Base-by-base conservation (phyloP, 2,113 vertebrate species). In the Sakesphorus luctuosus region DNA sequence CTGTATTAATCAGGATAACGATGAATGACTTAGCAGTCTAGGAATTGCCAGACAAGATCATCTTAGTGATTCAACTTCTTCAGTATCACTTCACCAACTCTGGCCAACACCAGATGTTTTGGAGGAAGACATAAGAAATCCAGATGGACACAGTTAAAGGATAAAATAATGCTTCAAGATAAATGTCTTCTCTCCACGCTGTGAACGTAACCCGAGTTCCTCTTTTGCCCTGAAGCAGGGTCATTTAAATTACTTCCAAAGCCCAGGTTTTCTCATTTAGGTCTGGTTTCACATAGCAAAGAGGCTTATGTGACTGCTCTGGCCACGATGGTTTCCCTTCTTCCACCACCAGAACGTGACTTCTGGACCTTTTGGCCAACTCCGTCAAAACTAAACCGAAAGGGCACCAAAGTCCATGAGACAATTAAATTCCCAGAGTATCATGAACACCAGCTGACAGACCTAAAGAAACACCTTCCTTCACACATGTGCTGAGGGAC, bases 61-160 rank as follows among this genome's bases (percentile, higher is more conserved):
- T 10, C 35, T 47, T 17, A 35, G 35, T 24, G 36, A 87, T 62
- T 87, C 31, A 69, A 4, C 50, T 79, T 80, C 43, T 90, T 83
- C 66, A 29, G 40, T 84, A 40, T 72, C 10, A 2, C 62, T 93
- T 94, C 66, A 80, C 50, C 52, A 89, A 66, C 26, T 84, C 58
- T 53, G 66, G 87, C 71, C 81, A 87, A 53, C 7, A 76, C 28
- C 84, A 96, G 77, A 87, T 88, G 78, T 76, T 94, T 91, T 67
- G 1, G 1, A 76, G 49, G 49, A 87, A 83, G 67, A 68, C 5
- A 55, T 11, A 66, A 87, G 58, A 85, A 96, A 91, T 68, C 78
- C 87, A 96, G 89, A 96, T 91, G 91, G 91, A 76, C 40, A 24
- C 24, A 82, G 50, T 93, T 94, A 96, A 85, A 43, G 62, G 58